Conservation (phyloP, 2,888 invertebrate species). For the Agrochola macilenta region DNA sequence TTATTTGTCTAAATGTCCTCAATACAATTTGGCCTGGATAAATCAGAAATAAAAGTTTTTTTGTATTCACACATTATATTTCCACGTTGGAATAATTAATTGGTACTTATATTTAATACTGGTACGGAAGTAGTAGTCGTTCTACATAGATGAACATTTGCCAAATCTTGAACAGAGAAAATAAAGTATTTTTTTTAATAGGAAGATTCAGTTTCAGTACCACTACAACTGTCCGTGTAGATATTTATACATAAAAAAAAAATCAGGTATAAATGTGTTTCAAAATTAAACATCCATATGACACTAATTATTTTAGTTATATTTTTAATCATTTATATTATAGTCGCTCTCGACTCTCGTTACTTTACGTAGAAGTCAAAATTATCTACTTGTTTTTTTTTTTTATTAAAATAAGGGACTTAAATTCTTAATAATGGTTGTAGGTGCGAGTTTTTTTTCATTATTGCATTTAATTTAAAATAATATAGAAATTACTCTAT, state of each 20-base stretch:
- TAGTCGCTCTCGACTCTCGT: not conserved
- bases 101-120: not conserved
- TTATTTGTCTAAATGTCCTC: not conserved
- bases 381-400: not conserved
- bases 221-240: not conserved
- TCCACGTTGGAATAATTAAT: not conserved
- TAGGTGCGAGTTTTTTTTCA: constrained; percentile 30
- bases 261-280: not conserved
- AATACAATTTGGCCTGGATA: not conserved
- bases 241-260: not conserved
- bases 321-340: not conserved
- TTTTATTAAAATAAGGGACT: constrained; percentile 17
- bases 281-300: not conserved
- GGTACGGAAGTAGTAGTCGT: not conserved
- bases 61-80: not conserved
- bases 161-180: not conserved
- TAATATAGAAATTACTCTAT: not conserved
- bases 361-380: not conserved
- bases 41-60: not conserved
- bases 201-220: not conserved
- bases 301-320: not conserved
- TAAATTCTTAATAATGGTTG: not conserved
- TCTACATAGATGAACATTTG: not conserved
- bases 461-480: constrained; percentile 41
- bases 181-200: not conserved